Percentiles rank a stretch among this genome's conserved stretches.
Conservation (phyloP, 2,888 invertebrate species). For the Polymixis flavicincta region DNA sequence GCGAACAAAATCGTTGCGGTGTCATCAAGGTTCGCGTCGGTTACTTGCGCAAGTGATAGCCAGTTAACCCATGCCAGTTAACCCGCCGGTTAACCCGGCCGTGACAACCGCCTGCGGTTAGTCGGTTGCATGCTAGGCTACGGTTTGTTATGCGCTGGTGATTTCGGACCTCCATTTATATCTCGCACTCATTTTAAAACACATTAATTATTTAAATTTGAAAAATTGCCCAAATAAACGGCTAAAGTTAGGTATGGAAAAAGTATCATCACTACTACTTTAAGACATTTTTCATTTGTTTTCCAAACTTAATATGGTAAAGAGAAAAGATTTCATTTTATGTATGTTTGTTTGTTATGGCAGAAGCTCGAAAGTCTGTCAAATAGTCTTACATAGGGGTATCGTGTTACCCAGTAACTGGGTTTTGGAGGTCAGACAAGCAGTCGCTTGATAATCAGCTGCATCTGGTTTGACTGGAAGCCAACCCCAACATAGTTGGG, state of each 20-base stretch:
- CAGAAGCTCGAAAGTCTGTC: too few relatives aligned
- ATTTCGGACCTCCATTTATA: background rate
- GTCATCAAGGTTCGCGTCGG: constrained; percentile 25
- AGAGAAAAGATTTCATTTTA: too few relatives aligned
- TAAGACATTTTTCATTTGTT: background rate
- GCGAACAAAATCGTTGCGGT: constrained; percentile 36
- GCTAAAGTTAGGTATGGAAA: background rate
- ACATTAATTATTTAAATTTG: background rate
- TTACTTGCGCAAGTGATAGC: constrained; percentile 43
- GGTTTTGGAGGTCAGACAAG: too few relatives aligned
- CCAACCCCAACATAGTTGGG: too few relatives aligned
- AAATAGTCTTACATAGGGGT: too few relatives aligned
- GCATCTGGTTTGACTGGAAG: too few relatives aligned
- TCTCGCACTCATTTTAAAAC: background rate
- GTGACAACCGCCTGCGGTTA: constrained; percentile 52
- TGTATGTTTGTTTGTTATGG: too few relatives aligned
- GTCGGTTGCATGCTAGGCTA: constrained; percentile 26
- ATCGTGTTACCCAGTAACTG: too few relatives aligned
- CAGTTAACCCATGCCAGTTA: constrained; percentile 36
- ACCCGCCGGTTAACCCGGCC: constrained; percentile 33
- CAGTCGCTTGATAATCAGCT: too few relatives aligned
- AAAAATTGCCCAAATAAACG: background rate
- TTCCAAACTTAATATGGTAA: background rate
- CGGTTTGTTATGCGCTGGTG: constrained; percentile 1
- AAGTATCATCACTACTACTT: background rate